A percentile compares a stretch with the other conserved stretches of the same genome.
phyloP scores from a whole-genome alignment of 2,888 invertebrate genomes.

The Drosophila pseudotakahashii region DNA sequence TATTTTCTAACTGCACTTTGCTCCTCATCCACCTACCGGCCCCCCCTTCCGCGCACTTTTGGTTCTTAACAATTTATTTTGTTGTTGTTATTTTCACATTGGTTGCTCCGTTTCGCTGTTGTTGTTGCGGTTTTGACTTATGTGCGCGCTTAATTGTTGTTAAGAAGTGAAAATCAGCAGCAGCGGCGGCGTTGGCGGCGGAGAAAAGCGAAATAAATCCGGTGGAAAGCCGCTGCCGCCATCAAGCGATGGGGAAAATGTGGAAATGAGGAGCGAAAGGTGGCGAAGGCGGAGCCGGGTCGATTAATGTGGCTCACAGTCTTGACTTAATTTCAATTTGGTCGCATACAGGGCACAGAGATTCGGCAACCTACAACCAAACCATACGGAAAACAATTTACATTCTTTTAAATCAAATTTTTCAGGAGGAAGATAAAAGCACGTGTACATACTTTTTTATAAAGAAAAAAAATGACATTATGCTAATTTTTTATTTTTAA shows the following conservation, averaged over 20 bases:
- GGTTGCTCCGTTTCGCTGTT: constrained; percentile 72
- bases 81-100: constrained; percentile 48
- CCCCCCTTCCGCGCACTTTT: constrained; percentile 38
- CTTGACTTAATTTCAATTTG: constrained; percentile 80
- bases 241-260: constrained; percentile 12
- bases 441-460: no score
- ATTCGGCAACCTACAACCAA: constrained; percentile 51
- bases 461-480: no score
- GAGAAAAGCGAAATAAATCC: constrained; percentile 69
- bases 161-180: constrained; percentile 79
- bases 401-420: no score
- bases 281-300: constrained; percentile 24
- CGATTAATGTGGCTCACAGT: constrained; percentile 76
- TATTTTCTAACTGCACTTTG: constrained; percentile 33
- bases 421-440: no score
- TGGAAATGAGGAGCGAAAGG: background rate
- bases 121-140: constrained; percentile 78
- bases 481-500: no score
- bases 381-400: background rate
- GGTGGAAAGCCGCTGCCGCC: constrained; percentile 53
- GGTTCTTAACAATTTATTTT: constrained; percentile 65
- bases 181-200: constrained; percentile 17
- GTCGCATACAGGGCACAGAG: constrained; percentile 59
- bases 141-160: constrained; percentile 79
- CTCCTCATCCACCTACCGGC: constrained; percentile 12